Evolutionary conservation across 2,113 vertebrate species (phyloP).

Genomic region (Sinocyclocheilus anophthalmus): DNA sequence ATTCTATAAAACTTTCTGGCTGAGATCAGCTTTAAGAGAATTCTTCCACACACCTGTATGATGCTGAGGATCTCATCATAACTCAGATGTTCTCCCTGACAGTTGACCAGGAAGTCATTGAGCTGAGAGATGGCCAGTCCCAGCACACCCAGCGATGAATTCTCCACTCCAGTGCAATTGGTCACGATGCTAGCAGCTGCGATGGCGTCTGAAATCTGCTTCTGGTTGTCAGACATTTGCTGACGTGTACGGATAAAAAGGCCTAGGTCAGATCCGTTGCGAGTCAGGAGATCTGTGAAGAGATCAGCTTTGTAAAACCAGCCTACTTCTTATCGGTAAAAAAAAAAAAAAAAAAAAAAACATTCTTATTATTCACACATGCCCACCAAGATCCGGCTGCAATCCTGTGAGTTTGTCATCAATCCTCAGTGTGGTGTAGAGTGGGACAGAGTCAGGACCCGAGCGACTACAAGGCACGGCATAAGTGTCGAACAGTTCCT

Average conservation of each 20-base stretch:
- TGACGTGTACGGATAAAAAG: constrained; percentile 93
- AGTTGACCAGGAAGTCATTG: constrained; percentile 96
- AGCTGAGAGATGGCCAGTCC: constrained; percentile 92
- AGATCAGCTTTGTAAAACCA: background rate
- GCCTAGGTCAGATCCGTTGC: constrained; percentile 93
- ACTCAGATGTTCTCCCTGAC: constrained; percentile 91
- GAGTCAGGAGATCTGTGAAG: constrained; percentile 88
- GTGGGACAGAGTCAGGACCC: constrained; percentile 81
- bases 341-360: background rate
- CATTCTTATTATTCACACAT: background rate
- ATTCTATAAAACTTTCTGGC: background rate
- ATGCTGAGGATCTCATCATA: constrained; percentile 96
- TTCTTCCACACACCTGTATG: constrained; percentile 84
- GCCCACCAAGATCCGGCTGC: constrained; percentile 92
- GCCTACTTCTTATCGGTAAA: background rate
- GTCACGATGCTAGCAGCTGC: constrained; percentile 96
- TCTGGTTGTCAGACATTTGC: constrained; percentile 94
- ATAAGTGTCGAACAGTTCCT: constrained; percentile 94
- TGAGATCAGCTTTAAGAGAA: background rate
- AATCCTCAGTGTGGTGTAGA: constrained; percentile 92
- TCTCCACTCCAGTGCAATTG: constrained; percentile 95
- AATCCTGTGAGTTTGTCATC: constrained; percentile 88
- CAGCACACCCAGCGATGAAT: constrained; percentile 86
- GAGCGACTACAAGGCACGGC: constrained; percentile 89
- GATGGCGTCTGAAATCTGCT: constrained; percentile 97